A percentile compares a stretch with the other conserved stretches of the same genome.
Conservation (phyloP, 2,888 invertebrate genomes). For the Eupithecia subumbrata region DNA sequence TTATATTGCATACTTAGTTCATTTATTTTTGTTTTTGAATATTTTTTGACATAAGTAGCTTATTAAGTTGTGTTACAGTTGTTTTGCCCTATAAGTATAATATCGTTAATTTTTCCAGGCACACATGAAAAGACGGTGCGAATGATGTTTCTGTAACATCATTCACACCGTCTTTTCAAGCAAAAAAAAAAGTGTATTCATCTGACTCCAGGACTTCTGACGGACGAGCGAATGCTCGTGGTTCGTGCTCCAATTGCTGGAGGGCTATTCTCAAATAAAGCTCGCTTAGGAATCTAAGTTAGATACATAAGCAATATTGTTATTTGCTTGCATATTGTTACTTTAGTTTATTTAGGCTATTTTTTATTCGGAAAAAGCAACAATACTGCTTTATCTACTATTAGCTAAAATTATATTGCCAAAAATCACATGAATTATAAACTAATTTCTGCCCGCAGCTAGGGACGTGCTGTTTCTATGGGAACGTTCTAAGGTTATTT, state of each 20-base stretch:
- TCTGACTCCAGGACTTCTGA: constrained; percentile 62
- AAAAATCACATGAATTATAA: too few species aligned
- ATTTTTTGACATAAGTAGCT: not conserved
- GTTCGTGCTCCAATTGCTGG: constrained; percentile 46
- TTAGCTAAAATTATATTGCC: too few species aligned
- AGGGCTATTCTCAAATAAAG: not conserved
- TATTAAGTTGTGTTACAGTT: too few species aligned
- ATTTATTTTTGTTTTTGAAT: not conserved
- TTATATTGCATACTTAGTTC: not conserved
- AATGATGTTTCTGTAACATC: constrained; percentile 28
- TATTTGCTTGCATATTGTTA: not conserved
- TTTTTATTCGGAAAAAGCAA: too few species aligned
- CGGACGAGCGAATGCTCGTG: too few species aligned
- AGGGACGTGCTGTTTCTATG: too few species aligned
- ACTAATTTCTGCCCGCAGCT: too few species aligned
- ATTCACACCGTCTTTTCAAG: too few species aligned
- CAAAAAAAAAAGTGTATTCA: constrained; percentile 59
- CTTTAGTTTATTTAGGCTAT: not conserved
- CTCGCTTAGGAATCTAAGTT: not conserved
- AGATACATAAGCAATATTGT: not conserved
- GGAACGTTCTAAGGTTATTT: too few species aligned
- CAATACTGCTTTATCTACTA: too few species aligned
- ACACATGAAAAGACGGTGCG: constrained; percentile 1
- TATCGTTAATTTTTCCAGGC: not conserved
- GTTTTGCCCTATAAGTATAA: not conserved